These are phyloP conservation scores for Tupaia tana DNA, from an alignment of 2,113 vertebrate genomes.

Conservation along the genomic window DNA sequence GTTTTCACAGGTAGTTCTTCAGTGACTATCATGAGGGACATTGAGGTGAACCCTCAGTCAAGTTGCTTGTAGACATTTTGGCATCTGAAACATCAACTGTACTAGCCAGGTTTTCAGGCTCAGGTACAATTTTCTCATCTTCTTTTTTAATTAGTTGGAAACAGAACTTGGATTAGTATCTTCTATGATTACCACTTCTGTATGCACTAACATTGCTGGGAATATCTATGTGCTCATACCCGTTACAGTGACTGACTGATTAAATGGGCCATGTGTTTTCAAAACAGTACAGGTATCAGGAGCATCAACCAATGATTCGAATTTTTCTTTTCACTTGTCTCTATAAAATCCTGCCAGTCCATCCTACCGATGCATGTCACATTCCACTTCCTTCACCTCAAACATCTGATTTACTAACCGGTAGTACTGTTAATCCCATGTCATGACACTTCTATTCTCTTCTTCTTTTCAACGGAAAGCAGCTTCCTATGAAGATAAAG, in stretches of 20 bases:
- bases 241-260: conserved; percentile 62
- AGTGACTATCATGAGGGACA: not conserved
- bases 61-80: not conserved
- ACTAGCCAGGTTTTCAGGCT: not conserved
- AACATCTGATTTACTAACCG: conserved; percentile 97
- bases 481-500: conserved; percentile 98
- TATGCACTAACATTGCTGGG: not conserved
- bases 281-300: conserved; percentile 77
- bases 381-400: conserved; percentile 95
- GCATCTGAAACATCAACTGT: not conserved
- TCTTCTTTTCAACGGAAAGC: conserved; percentile 97
- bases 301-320: conserved; percentile 74
- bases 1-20: not conserved
- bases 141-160: not conserved
- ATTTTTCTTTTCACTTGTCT: conserved; percentile 73
- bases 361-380: conserved; percentile 93
- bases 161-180: conserved; percentile 47
- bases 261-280: conserved; percentile 66
- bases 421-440: conserved; percentile 98
- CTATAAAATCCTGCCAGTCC: conserved; percentile 89
- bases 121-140: not conserved
- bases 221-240: conserved; percentile 69
- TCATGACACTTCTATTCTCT: conserved; percentile 99
- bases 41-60: not conserved
- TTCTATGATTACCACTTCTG: conserved; percentile 7